A percentile compares a stretch with the other conserved stretches of the same genome.
phyloP scores from a whole-genome alignment of 2,888 invertebrate genomes.

The Parnassius orleans region DNA sequence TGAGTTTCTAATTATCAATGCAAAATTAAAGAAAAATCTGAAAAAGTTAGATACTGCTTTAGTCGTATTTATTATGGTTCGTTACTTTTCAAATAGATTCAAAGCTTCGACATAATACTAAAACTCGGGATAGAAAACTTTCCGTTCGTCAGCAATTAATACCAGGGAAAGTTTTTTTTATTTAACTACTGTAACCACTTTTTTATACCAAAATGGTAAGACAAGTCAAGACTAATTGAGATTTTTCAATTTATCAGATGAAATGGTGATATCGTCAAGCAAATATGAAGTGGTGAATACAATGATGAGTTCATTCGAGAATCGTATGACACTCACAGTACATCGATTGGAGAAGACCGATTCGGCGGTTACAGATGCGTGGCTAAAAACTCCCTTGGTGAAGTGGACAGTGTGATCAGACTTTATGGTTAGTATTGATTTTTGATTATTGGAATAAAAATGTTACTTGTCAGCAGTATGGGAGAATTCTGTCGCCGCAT shows the following conservation, averaged over 20 bases:
- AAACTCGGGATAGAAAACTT: conserved; percentile 15
- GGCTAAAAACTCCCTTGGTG: conserved; percentile 92
- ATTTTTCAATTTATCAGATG: conserved; percentile 71
- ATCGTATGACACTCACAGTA: conserved; percentile 90
- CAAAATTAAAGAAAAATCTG: no score
- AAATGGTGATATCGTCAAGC: conserved; percentile 90
- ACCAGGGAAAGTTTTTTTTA: not conserved
- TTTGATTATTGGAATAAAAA: not conserved
- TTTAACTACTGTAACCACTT: no score
- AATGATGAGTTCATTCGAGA: conserved; percentile 88
- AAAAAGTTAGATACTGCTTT: conserved; percentile 4
- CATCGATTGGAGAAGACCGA: conserved; percentile 86
- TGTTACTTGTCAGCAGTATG: no score
- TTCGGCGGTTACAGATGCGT: conserved; percentile 92
- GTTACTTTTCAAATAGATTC: conserved; percentile 17
- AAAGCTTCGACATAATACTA: conserved; percentile 20
- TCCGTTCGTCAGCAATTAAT: conserved; percentile 12
- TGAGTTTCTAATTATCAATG: no score
- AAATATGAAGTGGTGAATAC: conserved; percentile 89
- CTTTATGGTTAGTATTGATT: conserved; percentile 86
- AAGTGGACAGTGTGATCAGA: conserved; percentile 92
- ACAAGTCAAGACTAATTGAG: no score
- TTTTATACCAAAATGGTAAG: not conserved
- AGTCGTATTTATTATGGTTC: conserved; percentile 22
- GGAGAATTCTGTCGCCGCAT: no score